Conservation (phyloP, 1,140 invertebrate species). For the Eubasilissa regina region DNA sequence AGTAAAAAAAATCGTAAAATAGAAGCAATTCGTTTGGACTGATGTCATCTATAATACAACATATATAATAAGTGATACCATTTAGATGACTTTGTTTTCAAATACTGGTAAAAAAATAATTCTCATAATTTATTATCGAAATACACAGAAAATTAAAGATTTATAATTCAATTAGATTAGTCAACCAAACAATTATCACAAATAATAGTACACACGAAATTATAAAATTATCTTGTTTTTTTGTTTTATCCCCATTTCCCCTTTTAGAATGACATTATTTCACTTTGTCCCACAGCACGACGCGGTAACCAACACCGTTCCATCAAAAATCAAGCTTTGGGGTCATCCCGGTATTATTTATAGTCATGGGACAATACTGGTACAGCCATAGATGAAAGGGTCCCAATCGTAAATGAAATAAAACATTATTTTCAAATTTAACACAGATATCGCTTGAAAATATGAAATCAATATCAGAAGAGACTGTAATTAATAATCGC, state of each 20-base stretch:
- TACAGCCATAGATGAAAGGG: slow-evolving; percentile 7
- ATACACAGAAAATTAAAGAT: no score
- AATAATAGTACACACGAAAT: no score
- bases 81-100: no score
- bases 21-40: no score
- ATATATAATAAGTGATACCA: no score
- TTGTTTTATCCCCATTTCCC: slow-evolving; percentile 6
- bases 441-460: slow-evolving; percentile 11
- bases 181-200: no score
- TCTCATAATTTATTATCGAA: no score
- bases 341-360: slow-evolving; percentile 51
- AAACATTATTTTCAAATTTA: slow-evolving; percentile 44
- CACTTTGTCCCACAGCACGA: slow-evolving; percentile 11
- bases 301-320: slow-evolving; percentile 11
- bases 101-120: no score
- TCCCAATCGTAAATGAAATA: slow-evolving; percentile 1
- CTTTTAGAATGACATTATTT: background rate
- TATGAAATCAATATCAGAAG: slow-evolving; percentile 31
- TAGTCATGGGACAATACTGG: slow-evolving; percentile 38
- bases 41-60: no score
- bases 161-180: no score
- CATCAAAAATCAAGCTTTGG: slow-evolving; percentile 38
- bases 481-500: slow-evolving; percentile 41
- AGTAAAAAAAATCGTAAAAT: no score
- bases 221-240: background rate